Evolutionary conservation across 1,140 invertebrate species (phyloP).

Genomic region (Harpegnathos saltator): DNA sequence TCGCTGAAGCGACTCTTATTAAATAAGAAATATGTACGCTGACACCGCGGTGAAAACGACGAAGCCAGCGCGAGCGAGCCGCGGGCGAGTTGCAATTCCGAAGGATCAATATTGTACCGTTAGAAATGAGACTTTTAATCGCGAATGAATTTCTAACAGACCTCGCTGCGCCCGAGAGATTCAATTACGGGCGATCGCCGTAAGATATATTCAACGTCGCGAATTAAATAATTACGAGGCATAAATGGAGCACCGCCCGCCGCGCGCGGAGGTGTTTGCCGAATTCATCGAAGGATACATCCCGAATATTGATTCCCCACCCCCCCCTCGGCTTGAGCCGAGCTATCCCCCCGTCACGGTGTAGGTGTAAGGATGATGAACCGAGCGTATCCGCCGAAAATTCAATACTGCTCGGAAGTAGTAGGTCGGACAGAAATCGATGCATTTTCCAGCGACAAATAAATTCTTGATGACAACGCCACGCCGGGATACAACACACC

Average conservation of each 20-base stretch:
- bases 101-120: too few relatives aligned
- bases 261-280: background rate
- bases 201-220: background rate
- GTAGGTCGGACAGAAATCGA: slow-evolving; percentile 40
- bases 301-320: slow-evolving; percentile 38
- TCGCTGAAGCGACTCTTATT: too few relatives aligned
- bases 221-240: background rate
- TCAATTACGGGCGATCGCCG: too few relatives aligned
- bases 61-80: too few relatives aligned
- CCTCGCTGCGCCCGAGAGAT: too few relatives aligned
- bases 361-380: slow-evolving; percentile 34
- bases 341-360: too few relatives aligned
- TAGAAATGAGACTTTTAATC: too few relatives aligned
- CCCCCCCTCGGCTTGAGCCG: background rate
- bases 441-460: slow-evolving; percentile 68
- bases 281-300: slow-evolving; percentile 13
- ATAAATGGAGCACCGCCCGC: too few relatives aligned
- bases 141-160: too few relatives aligned
- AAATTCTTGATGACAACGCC: slow-evolving; percentile 61
- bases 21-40: too few relatives aligned
- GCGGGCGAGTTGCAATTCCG: too few relatives aligned
- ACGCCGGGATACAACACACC: slow-evolving; percentile 52
- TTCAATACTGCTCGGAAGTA: slow-evolving; percentile 30
- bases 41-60: too few relatives aligned
- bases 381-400: slow-evolving; percentile 31